These are phyloP conservation scores for Craseonycteris thonglongyai DNA, from an alignment of 2,113 vertebrate species.

Conservation along the genomic window DNA sequence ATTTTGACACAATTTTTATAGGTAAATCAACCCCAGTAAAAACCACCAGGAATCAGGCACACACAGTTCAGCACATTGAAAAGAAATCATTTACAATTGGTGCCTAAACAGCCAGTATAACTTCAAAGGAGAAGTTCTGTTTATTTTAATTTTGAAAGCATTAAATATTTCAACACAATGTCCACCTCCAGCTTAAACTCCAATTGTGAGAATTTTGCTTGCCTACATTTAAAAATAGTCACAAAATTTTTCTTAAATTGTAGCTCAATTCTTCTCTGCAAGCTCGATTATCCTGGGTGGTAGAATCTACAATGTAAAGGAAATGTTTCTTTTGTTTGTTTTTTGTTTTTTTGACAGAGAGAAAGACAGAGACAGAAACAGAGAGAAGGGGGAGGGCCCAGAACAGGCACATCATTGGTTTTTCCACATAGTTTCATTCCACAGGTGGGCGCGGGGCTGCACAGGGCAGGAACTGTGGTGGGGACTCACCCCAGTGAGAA, in stretches of 20 bases:
- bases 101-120: neutral
- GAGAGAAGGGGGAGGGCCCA: no score
- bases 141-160: conserved; percentile 30
- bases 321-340: neutral
- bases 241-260: neutral
- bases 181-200: neutral
- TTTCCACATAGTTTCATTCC: no score
- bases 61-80: neutral
- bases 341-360: no score
- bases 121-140: conserved; percentile 1
- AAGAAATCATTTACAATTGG: neutral
- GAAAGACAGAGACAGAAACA: no score
- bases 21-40: neutral
- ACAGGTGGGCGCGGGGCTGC: no score
- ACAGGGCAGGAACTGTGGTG: no score
- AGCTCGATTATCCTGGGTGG: neutral
- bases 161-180: conserved; percentile 32
- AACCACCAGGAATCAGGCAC: neutral
- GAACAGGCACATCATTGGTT: no score
- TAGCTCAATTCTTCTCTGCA: neutral
- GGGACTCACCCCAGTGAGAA: no score
- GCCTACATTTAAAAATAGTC: conserved; percentile 1
- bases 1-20: neutral
- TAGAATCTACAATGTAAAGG: neutral
- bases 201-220: neutral